Percentiles rank a stretch among this genome's conserved stretches.
phyloP scores from a whole-genome alignment of 2,797 vertebrate genomes.

The Bradypus variegatus region DNA sequence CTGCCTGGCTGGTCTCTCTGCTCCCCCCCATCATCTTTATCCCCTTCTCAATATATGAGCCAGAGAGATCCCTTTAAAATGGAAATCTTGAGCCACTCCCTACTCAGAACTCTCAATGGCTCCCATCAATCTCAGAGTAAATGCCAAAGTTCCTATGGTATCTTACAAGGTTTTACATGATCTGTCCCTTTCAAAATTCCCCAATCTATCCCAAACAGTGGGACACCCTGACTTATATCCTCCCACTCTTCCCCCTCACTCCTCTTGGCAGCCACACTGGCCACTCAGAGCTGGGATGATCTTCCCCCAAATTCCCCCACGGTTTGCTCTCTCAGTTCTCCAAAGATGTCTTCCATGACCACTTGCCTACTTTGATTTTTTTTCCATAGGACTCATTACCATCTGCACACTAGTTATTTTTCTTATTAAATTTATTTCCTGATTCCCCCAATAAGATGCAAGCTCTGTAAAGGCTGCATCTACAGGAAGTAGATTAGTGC shows the following conservation, averaged over 20 bases:
- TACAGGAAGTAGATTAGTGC: no score
- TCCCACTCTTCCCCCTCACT: not conserved
- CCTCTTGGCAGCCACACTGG: not conserved
- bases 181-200: not conserved
- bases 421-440: not conserved
- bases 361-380: rapidly evolving
- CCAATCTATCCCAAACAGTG: rapidly evolving
- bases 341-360: not conserved
- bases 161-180: not conserved
- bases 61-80: not conserved
- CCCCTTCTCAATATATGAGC: not conserved
- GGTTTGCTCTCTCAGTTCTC: not conserved
- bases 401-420: not conserved
- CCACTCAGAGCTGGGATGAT: not conserved
- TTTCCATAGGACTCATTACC: not conserved
- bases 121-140: not conserved
- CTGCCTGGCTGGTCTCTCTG: not conserved
- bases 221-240: not conserved
- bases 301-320: no score
- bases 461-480: not conserved
- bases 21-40: not conserved
- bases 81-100: not conserved
- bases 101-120: not conserved
- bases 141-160: not conserved
- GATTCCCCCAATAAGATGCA: not conserved